A percentile compares a stretch with the other conserved stretches of the same genome.
These are phyloP conservation scores for Exaiptasia diaphana DNA, from an alignment of 64 coral and sea anemone genomes.

Conservation along the genomic window DNA sequence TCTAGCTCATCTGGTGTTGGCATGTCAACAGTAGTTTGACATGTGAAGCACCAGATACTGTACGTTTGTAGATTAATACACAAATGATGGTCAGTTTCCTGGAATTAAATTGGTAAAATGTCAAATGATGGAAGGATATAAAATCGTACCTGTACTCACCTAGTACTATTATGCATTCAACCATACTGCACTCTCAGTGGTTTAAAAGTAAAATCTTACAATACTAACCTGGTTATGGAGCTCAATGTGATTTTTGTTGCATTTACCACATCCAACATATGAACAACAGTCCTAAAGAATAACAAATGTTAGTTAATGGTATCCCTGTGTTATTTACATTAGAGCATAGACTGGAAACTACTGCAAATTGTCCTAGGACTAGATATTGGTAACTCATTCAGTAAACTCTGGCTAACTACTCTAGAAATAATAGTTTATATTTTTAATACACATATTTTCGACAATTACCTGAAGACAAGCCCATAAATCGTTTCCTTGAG, in stretches of 20 bases:
- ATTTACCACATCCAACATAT: slow-evolving; percentile 73
- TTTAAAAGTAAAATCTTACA: background rate
- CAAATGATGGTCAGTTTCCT: slow-evolving; percentile 90
- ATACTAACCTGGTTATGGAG: slow-evolving; percentile 60
- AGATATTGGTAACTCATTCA: too few relatives aligned
- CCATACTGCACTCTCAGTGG: background rate
- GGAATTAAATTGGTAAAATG: background rate
- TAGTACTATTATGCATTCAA: background rate
- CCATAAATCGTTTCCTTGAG: slow-evolving; percentile 42
- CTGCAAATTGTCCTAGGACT: too few relatives aligned
- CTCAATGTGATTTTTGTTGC: slow-evolving; percentile 64
- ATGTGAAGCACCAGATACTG: slow-evolving; percentile 91
- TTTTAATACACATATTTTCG: too few relatives aligned
- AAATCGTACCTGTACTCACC: background rate
- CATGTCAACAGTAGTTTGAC: slow-evolving; percentile 73
- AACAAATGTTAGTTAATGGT: too few relatives aligned
- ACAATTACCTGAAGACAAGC: slow-evolving; percentile 41
- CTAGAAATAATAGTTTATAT: too few relatives aligned
- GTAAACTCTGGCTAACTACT: too few relatives aligned
- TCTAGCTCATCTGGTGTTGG: background rate
- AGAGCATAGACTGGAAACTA: too few relatives aligned
- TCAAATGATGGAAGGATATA: background rate
- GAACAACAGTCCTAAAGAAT: slow-evolving; percentile 66
- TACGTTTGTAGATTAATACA: slow-evolving; percentile 72
- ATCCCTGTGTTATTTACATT: too few relatives aligned